Conservation (phyloP, 2,888 invertebrate species). For the Onchidella celtica region DNA sequence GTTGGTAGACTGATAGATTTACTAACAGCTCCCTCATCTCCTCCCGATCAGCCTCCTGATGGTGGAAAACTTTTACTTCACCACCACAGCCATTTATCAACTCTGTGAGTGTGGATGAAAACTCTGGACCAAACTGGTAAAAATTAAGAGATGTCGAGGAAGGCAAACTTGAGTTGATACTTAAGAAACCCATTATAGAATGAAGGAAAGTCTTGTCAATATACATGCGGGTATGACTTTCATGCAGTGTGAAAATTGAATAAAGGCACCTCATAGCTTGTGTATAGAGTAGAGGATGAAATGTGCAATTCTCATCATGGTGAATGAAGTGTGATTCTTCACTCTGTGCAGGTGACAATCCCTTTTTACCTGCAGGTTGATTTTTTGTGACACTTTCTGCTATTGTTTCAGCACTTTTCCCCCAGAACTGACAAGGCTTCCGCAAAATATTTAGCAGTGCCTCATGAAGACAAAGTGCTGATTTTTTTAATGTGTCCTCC, state of each 20-base stretch:
- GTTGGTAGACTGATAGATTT: neutral
- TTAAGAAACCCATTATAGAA: neutral
- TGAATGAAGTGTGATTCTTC: neutral
- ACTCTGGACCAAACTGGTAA: neutral
- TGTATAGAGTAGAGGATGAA: neutral
- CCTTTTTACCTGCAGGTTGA: neutral
- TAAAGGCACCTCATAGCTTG: constrained; percentile 18
- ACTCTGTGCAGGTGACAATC: neutral
- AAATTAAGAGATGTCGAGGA: neutral
- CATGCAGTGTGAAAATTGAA: neutral
- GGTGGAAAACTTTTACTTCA: neutral
- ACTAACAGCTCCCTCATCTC: neutral
- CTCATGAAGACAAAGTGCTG: neutral
- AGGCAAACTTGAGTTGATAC: neutral
- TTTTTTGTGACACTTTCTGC: neutral
- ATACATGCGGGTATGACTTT: neutral
- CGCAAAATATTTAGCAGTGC: neutral
- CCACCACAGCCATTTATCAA: neutral
- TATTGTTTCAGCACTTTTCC: neutral
- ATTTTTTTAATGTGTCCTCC: neutral
- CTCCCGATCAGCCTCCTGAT: neutral
- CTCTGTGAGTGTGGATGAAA: neutral
- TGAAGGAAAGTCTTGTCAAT: neutral
- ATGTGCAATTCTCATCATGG: neutral
- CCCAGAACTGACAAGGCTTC: neutral